Evolutionary conservation across 2,797 vertebrate genomes (phyloP).

Genomic region (Thalassophryne amazonica): DNA sequence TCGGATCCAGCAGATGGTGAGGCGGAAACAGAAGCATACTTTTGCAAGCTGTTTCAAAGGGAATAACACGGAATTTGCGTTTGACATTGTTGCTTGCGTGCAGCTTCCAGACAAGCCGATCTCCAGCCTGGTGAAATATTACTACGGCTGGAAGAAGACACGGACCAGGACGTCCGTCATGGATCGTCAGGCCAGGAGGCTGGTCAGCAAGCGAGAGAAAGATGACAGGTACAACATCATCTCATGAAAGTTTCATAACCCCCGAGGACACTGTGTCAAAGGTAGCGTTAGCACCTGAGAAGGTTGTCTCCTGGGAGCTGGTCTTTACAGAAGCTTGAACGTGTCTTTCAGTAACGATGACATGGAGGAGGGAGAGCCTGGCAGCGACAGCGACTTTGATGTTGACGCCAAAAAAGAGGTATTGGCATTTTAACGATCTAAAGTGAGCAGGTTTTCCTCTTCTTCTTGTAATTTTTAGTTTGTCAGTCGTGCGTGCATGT

Average conservation of each 20-base stretch:
- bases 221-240: constrained; percentile 82
- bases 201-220: constrained; percentile 86
- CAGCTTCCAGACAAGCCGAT: constrained; percentile 92
- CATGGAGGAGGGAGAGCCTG: constrained; percentile 78
- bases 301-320: constrained; percentile 12
- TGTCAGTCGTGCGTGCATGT: background rate
- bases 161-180: constrained; percentile 90
- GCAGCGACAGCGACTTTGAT: constrained; percentile 82
- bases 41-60: too few relatives aligned
- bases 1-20: constrained; percentile 95
- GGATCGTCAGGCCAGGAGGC: constrained; percentile 89
- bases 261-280: background rate
- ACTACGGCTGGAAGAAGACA: constrained; percentile 95
- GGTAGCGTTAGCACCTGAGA: background rate
- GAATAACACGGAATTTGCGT: too few relatives aligned
- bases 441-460: too few relatives aligned
- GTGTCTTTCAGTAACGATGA: constrained; percentile 74
- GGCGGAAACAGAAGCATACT: background rate
- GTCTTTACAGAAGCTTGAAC: constrained; percentile 14
- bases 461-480: background rate
- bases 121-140: constrained; percentile 91
- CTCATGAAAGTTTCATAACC: background rate
- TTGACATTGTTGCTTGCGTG: background rate
- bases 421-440: constrained; percentile 12
- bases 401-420: constrained; percentile 86